Evolutionary conservation across 2,797 vertebrate species (phyloP), one percentile per base, ranked within the genome.

Genomic region (Hoplostethus mediterraneus): DNA sequence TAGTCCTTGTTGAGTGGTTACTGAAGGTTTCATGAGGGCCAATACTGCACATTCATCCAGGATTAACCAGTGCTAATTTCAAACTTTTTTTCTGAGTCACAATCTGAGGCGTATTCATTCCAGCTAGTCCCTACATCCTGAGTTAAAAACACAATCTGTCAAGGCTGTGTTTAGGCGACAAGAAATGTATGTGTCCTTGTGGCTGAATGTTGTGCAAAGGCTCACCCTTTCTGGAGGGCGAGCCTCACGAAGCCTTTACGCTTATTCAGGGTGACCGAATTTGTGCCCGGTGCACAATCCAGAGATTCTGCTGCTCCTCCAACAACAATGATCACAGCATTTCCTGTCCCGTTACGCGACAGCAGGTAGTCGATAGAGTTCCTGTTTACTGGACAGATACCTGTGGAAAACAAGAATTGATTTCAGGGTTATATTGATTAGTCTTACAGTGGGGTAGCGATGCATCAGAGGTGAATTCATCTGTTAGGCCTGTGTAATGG

Each of bases 321-420:
- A 0, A 99, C 94, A 0, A 97, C 98, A 0, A 99, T 99, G 87
- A 99, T 83, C 74, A 99, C 95, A 1, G 97, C 98, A 0, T 99
- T 99, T 54, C 98, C 98, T 0, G 84, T 97, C 69, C 98, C 98
- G 0, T 95, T 99, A 68, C 94, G 90, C 0, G 98, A 96, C 52
- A 99, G 94, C 83, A 99, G 93, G 89, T 97, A 98, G 86, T 99
- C 97, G 1, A 99, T 99, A 65, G 96, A 97, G 87, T 98, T 96
- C 28, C 84, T 95, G 84, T 96, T 97, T 71, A 99, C 98, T 0
- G 98, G 98, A 75, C 97, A 98, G 80, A 99, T 97, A 62, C 98
- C 98, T 99, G 84, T 6, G 21, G 40, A 38, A 57, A 48, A 58
- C 28, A 13, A 10, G 12, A 25, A 13, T 44, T 44, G 42, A 44